A percentile compares a stretch with the other conserved stretches of the same genome.
Conservation (phyloP, 1,140 invertebrate species). For the Zaprionus lachaisei region DNA sequence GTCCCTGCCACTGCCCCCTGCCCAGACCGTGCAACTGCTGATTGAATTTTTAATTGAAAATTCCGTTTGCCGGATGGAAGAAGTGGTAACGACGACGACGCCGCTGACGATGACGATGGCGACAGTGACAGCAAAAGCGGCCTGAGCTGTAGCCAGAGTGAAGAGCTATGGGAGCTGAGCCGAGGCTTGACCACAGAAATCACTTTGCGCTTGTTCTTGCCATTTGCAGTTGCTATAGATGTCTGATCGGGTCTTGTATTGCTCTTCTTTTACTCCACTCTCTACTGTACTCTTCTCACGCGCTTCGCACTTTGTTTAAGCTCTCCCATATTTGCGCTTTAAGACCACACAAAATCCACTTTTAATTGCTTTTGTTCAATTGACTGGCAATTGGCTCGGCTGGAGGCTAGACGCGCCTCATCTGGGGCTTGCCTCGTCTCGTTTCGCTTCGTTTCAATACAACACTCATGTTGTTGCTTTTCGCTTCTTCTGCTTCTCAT, state of each 20-base stretch:
- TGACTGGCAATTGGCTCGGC: constrained; percentile 73
- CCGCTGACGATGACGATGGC: constrained; percentile 26
- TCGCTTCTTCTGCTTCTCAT: constrained; percentile 24
- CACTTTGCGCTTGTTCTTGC: constrained; percentile 43
- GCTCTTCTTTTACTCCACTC: not conserved
- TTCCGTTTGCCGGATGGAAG: constrained; percentile 65
- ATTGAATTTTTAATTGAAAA: constrained; percentile 83
- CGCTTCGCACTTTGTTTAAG: constrained; percentile 69
- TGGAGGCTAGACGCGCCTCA: constrained; percentile 11
- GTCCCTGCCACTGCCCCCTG: not conserved
- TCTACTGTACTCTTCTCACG: not conserved
- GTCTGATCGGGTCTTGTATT: constrained; percentile 23
- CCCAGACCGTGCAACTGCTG: constrained; percentile 48
- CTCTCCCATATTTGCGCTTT: constrained; percentile 73
- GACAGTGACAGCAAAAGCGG: constrained; percentile 24
- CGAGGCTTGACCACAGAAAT: constrained; percentile 61
- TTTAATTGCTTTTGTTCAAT: constrained; percentile 84
- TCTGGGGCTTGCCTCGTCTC: not conserved
- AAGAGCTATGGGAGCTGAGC: constrained; percentile 5
- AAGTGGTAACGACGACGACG: constrained; percentile 1
- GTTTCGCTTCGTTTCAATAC: constrained; percentile 17
- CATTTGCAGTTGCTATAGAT: constrained; percentile 38
- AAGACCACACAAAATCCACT: constrained; percentile 75
- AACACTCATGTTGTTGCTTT: constrained; percentile 51
- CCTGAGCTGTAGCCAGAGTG: not conserved